Base-by-base conservation (phyloP, 2,113 vertebrate genomes). In the Anguilla rostrata region DNA sequence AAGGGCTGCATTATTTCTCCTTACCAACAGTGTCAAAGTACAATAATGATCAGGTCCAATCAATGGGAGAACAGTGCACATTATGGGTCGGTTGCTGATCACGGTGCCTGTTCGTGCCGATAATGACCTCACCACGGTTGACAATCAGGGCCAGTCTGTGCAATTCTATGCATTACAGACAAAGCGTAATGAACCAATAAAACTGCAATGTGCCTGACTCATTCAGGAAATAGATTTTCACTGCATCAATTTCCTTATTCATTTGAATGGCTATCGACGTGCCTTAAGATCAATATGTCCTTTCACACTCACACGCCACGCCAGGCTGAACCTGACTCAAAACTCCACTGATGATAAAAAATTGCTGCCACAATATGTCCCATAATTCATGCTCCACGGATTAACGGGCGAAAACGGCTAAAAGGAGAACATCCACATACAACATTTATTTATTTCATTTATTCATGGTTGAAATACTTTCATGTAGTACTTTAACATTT, bases 261-360 rank as follows among this genome's bases (percentile, higher is more conserved):
- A 86, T 85, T 87, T 78, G 75, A 78, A 87, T 60, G 8, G 39
- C 56, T 49, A 63, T 89, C 83, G 82, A 82, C 56, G 29, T 60
- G 39, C 82, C 85, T 75, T 53, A 18, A 43, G 84, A 85, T 89
- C 87, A 29, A 87, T 88, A 81, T 86, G 39, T 40, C 83, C 71
- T 39, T 83, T 43, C 22, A 78, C 11, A 57, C 46, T 39, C 71
- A 57, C 63, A 39, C 12, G 49, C 2, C 12, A 60, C 34, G 8
- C 53, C 39, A 15, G 84, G 49, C 75, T 57, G 71, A 41, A 53
- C 29, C 43, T 9, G 22, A 90, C 89, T 89, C 90, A 89, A 40
- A 90, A 87, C 88, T 88, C 41, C n/a, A 81, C 78, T 81, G 56
- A 86, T 91, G 91, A 92, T 88, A 90, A 90, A 34, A 90, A 78